phyloP scores from a whole-genome alignment of 2,888 invertebrate species.

The Orthosia gracilis region DNA sequence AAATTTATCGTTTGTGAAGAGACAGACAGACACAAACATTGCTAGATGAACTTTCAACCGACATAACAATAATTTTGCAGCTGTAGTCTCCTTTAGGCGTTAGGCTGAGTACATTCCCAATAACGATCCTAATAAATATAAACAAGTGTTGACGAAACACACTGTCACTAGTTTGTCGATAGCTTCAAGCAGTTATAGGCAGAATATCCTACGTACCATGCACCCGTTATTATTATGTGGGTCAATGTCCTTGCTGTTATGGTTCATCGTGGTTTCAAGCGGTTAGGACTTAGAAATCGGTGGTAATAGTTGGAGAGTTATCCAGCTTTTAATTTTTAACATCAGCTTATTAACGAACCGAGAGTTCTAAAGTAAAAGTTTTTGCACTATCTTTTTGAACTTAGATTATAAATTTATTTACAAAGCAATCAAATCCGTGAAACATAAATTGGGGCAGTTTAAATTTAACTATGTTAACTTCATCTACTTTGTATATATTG shows the following conservation, averaged over 20 bases:
- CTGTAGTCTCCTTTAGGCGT: too few relatives aligned
- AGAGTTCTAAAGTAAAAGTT: not conserved
- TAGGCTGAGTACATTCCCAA: not conserved
- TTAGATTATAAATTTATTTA: too few relatives aligned
- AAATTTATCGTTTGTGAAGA: not conserved
- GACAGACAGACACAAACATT: too few relatives aligned
- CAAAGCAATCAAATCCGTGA: too few relatives aligned
- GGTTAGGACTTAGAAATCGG: constrained; percentile 1
- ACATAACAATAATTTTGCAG: not conserved
- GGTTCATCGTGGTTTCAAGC: constrained; percentile 11
- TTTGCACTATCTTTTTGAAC: not conserved
- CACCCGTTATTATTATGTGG: not conserved
- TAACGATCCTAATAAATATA: not conserved
- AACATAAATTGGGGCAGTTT: too few relatives aligned
- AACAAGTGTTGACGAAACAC: not conserved
- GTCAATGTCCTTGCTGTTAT: constrained; percentile 4
- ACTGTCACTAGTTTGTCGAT: not conserved
- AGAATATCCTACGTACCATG: constrained; percentile 20
- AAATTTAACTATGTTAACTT: too few relatives aligned
- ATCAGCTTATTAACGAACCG: not conserved
- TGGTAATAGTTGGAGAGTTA: not conserved
- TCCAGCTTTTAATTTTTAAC: constrained; percentile 6
- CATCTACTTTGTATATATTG: not conserved
- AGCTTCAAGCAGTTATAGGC: constrained; percentile 26
- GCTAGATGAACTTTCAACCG: not conserved